Conservation (phyloP, 37 sponge, comb jelly and placozoan species). For the Ephydatia muelleri region DNA sequence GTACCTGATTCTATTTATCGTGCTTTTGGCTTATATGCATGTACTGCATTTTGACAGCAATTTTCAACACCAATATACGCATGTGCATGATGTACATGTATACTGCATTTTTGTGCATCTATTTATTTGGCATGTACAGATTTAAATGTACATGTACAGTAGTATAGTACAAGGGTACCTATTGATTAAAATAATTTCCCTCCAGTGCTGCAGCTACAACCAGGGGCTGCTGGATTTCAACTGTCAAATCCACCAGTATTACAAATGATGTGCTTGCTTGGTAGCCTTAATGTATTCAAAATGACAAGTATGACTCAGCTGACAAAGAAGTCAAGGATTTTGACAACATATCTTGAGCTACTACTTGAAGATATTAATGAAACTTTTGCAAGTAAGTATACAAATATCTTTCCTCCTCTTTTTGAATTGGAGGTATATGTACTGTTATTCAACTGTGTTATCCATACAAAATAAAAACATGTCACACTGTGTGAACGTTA, state of each 20-base stretch:
- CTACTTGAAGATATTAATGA: slow-evolving; percentile 62
- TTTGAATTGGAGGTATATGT: neutral
- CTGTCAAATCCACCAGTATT: slow-evolving; percentile 80
- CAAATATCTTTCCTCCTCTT: neutral
- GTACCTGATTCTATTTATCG: too few relatives aligned
- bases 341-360: slow-evolving; percentile 92
- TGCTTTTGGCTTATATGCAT: too few relatives aligned
- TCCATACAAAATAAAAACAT: neutral
- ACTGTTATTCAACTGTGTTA: neutral
- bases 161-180: neutral
- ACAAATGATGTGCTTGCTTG: slow-evolving; percentile 40
- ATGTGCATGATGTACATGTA: neutral
- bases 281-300: slow-evolving; percentile 72
- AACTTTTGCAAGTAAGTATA: neutral
- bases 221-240: slow-evolving; percentile 87
- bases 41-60: too few relatives aligned
- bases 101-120: neutral
- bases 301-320: slow-evolving; percentile 71
- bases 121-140: neutral
- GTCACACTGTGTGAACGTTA: neutral
- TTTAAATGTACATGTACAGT: too few relatives aligned
- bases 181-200: neutral
- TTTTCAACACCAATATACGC: too few relatives aligned
- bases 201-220: slow-evolving; percentile 54
- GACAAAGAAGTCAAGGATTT: slow-evolving; percentile 64